Evolutionary conservation across 2,888 invertebrate genomes (phyloP).

Genomic region (Cataglyphis cursor): DNA sequence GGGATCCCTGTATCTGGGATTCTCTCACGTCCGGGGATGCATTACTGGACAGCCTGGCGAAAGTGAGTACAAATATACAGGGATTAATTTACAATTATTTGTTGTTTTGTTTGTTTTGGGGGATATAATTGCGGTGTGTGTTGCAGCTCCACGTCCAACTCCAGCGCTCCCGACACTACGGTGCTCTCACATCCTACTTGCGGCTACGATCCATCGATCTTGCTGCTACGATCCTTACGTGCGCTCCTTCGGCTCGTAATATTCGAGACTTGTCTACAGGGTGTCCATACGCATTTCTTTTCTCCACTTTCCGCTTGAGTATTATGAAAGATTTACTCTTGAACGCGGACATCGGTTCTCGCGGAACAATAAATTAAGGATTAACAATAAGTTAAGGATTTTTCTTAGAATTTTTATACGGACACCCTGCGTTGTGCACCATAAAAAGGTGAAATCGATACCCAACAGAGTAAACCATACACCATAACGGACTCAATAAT

Average conservation of each 20-base stretch:
- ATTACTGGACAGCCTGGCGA: constrained; percentile 42
- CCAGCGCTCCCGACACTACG: constrained; percentile 86
- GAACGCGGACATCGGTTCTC: neutral
- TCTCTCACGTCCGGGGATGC: neutral
- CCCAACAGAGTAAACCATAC: constrained; percentile 61
- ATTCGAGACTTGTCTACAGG: constrained; percentile 44
- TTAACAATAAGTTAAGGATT: neutral
- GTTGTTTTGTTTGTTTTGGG: constrained; percentile 58
- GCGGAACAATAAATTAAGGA: neutral
- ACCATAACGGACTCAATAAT: constrained; percentile 59
- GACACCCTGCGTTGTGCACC: constrained; percentile 60
- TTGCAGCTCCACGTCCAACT: constrained; percentile 85
- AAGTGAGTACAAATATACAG: constrained; percentile 62
- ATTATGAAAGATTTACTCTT: neutral
- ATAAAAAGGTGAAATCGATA: constrained; percentile 59
- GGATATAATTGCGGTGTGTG: constrained; percentile 76
- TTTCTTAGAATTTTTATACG: constrained; percentile 30
- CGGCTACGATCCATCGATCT: constrained; percentile 80
- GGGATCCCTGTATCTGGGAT: neutral
- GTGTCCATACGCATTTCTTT: constrained; percentile 46
- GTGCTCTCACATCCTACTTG: constrained; percentile 80
- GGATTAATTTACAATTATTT: constrained; percentile 57
- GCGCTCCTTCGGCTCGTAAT: constrained; percentile 75
- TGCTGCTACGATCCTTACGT: constrained; percentile 82
- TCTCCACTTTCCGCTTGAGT: neutral